A percentile compares a stretch with the other conserved stretches of the same genome.
These are phyloP conservation scores for Stomatorhinus walkeri DNA, from an alignment of 2,797 vertebrate genomes.

Conservation along the genomic window DNA sequence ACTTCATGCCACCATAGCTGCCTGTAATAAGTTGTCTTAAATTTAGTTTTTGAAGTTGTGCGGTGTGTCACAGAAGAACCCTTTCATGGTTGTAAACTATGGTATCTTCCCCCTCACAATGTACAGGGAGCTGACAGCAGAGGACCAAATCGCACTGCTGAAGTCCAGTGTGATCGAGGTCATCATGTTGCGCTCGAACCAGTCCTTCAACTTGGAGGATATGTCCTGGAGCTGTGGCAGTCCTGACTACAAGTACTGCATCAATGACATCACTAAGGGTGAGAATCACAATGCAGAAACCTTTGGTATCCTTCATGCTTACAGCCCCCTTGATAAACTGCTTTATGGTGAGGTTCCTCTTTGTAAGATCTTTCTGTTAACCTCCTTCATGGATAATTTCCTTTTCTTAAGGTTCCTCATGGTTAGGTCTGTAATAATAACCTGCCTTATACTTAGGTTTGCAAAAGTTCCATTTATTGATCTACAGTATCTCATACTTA, in stretches of 20 bases:
- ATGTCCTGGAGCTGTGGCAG: constrained; percentile 93
- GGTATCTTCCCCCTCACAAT: constrained; percentile 51
- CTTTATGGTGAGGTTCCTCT: background rate
- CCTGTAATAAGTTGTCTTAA: background rate
- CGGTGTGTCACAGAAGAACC: constrained; percentile 28
- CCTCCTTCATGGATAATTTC: background rate
- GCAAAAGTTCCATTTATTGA: background rate
- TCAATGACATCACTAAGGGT: constrained; percentile 88
- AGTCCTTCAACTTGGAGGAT: constrained; percentile 87
- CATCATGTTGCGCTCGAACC: constrained; percentile 94
- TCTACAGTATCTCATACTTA: background rate
- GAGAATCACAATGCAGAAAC: constrained; percentile 26
- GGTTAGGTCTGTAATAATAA: background rate
- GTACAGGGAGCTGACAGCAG: constrained; percentile 77
- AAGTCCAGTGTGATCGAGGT: constrained; percentile 96
- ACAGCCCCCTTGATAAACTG: background rate
- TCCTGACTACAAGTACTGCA: constrained; percentile 79
- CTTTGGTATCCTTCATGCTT: background rate
- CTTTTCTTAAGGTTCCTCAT: background rate
- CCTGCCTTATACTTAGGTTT: background rate
- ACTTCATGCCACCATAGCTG: background rate
- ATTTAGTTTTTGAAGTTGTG: constrained; percentile 27
- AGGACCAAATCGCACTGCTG: constrained; percentile 91
- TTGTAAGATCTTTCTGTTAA: background rate
- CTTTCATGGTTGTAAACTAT: constrained; percentile 8